Evolutionary conservation across 2,888 invertebrate species (phyloP).

Genomic region (Ectemnius lituratus): DNA sequence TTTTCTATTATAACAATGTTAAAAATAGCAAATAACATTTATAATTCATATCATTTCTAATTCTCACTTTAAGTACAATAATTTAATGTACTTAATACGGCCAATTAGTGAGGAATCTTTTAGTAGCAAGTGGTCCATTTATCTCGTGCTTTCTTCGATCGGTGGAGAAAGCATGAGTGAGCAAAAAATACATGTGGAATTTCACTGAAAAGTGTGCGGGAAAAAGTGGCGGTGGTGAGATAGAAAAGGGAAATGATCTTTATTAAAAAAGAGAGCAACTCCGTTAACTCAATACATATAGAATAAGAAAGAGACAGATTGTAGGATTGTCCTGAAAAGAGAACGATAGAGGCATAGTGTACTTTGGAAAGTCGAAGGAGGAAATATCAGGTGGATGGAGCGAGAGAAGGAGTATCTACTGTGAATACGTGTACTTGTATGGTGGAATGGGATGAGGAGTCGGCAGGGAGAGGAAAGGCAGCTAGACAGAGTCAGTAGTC

Average conservation of each 20-base stretch:
- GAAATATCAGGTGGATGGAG: background rate
- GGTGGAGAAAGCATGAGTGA: too few species aligned
- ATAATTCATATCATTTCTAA: too few species aligned
- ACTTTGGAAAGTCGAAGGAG: conserved; percentile 23
- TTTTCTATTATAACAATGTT: too few species aligned
- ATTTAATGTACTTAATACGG: too few species aligned
- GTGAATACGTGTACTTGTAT: too few species aligned
- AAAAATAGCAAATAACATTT: too few species aligned
- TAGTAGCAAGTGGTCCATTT: too few species aligned
- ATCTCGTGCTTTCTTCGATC: too few species aligned
- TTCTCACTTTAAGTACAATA: too few species aligned
- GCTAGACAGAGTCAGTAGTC: conserved; percentile 70
- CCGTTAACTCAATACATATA: conserved; percentile 24
- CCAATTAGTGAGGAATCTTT: too few species aligned
- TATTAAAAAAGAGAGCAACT: conserved; percentile 27
- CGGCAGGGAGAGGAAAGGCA: conserved; percentile 11
- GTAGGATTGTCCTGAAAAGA: conserved; percentile 5
- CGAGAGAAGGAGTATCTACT: conserved; percentile 10
- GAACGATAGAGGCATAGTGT: conserved; percentile 28
- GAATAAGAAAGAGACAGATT: conserved; percentile 38
- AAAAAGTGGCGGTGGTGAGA: background rate
- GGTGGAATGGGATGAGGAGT: conserved; percentile 16
- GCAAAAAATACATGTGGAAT: too few species aligned
- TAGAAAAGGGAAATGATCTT: background rate
- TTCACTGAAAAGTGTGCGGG: background rate